These are phyloP conservation scores for Lota lota DNA, from an alignment of 2,113 vertebrate species.

Conservation along the genomic window DNA sequence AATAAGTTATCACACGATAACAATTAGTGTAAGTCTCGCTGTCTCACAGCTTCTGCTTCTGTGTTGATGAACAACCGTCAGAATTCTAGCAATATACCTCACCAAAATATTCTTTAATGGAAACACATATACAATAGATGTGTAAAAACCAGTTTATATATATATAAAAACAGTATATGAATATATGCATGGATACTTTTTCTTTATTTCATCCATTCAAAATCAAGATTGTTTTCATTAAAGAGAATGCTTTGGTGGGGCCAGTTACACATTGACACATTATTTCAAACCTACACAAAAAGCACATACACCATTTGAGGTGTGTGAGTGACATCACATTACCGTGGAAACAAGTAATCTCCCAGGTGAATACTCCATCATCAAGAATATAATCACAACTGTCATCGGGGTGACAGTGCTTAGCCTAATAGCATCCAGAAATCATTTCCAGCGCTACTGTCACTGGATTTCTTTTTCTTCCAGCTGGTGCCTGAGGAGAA, in stretches of 20 bases:
- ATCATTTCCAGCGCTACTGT: not conserved
- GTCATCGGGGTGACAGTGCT: not conserved
- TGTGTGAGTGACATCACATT: conserved; percentile 6
- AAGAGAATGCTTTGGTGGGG: too few species aligned
- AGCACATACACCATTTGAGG: not conserved
- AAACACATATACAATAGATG: not conserved
- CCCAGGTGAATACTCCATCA: conserved; percentile 5
- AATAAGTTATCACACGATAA: too few species aligned
- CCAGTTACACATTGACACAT: conserved; percentile 6
- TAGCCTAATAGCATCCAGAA: conserved; percentile 11
- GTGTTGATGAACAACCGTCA: too few species aligned
- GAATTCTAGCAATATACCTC: too few species aligned
- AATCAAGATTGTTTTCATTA: too few species aligned
- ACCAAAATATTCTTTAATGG: not conserved
- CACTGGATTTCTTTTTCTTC: not conserved
- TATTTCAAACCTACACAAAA: conserved; percentile 11
- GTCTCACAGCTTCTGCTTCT: too few species aligned
- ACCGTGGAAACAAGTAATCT: conserved; percentile 13
- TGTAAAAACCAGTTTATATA: not conserved
- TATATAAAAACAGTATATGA: not conserved
- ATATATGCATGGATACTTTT: not conserved
- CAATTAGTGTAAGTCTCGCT: too few species aligned
- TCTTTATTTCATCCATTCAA: too few species aligned
- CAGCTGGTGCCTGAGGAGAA: not conserved
- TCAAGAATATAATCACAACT: conserved; percentile 9